A percentile compares a stretch with the other conserved stretches of the same genome.
Conservation (phyloP, 2,113 vertebrate species). For the Mobula birostris region DNA sequence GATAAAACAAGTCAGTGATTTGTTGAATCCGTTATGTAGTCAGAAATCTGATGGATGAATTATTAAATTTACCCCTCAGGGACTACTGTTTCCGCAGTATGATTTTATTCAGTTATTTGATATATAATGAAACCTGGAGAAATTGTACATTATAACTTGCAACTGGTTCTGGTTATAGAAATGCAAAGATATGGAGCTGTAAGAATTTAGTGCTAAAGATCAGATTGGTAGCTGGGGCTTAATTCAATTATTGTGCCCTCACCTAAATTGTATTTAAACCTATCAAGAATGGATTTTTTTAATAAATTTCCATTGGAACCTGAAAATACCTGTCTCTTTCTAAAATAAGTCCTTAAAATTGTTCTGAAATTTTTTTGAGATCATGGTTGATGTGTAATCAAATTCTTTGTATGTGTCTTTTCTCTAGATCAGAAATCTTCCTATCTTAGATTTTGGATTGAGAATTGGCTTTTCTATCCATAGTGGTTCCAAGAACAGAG, state of each 20-base stretch:
- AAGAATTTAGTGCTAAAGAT: neutral
- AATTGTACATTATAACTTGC: neutral
- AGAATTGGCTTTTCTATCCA: no score
- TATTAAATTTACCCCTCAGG: neutral
- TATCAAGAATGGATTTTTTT: neutral
- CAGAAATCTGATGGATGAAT: constrained; percentile 9
- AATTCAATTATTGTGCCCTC: neutral
- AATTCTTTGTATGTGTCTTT: no score
- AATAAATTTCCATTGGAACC: neutral
- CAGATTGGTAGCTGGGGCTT: neutral
- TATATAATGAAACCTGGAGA: neutral
- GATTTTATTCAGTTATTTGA: constrained; percentile 24
- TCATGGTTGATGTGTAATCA: no score
- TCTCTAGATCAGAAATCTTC: no score
- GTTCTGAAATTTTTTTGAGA: no score
- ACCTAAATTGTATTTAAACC: neutral
- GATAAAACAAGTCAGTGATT: neutral
- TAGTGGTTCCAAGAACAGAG: no score
- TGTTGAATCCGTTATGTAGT: neutral
- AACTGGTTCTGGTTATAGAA: neutral
- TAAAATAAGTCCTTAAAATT: no score
- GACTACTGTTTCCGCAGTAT: neutral
- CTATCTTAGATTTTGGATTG: no score
- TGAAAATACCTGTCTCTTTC: neutral
- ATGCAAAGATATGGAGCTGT: neutral